Evolutionary conservation across 2,888 invertebrate species (phyloP), one percentile per base, ranked within the genome.

Genomic region (Scaeva pyrastri): DNA sequence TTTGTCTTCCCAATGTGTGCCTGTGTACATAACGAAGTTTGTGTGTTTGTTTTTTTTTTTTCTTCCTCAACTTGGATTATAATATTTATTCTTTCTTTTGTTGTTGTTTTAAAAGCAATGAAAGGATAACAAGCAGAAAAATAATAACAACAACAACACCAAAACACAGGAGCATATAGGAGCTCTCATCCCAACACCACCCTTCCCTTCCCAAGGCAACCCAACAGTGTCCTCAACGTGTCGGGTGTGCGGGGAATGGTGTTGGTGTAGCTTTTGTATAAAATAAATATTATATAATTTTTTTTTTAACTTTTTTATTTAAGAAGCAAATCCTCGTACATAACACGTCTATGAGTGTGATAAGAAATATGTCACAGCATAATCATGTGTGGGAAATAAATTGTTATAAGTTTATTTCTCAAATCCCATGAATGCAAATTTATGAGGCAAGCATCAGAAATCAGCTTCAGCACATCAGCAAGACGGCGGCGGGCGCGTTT

Each of bases 331-430:
- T 23, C 50, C 66, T 14, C 64, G 19, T 12, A 80, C 81, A 81
- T 64, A 71, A 75, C 71, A 79, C 58, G 52, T 76, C 71, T 50
- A 64, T 55, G 58, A 41, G 23, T 39, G 82, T 48, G 76, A 81
- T 77, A 81, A 68, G 76, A 39, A 81, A 77, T 73, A 72, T 81
- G 85, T 76, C 85, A 81, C 76, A 81, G 62, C 68, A 81, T 76
- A 85, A 85, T 76, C 85, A 81, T 78, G 81, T 78, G 81, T 73
- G 72, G 72, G 68, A 80, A 85, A 85, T 85, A 85, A 85, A 85
- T 85, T 85, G 76, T 76, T 85, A 66, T 73, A 75, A 80, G 80
- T 75, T 64, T 74, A 80, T 84, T 75, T 39, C 11, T 64, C 62
- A 19, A 71, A 71, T 56, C 73, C 66, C 72, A 36, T 16, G 58